Base-by-base conservation (phyloP, 2,113 vertebrate species). In the Peucedramus taeniatus region DNA sequence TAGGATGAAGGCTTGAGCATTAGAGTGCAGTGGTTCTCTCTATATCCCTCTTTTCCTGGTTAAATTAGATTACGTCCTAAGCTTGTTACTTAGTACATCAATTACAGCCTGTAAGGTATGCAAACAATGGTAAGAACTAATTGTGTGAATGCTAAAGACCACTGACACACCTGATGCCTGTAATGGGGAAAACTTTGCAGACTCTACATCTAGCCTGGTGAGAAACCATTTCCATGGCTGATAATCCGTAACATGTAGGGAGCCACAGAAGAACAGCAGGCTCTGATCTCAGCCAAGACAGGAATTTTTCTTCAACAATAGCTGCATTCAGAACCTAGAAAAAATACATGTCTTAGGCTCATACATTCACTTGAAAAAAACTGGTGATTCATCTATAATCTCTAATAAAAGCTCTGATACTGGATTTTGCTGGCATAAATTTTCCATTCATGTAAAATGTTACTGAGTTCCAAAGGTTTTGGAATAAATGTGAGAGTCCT, bases 261-360 rank as follows among this genome's bases (percentile, higher is more conserved):
- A 99, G 95, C 98, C 98, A 99, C 30, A 98, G 97, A 69, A 99
- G 97, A 95, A 98, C 85, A 40, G 54, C 91, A 18, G 99, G 98
- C 59, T 99, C 98, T 0, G 96, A 98, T 87, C 95, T 97, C 50
- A 98, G 91, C 98, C 99, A 99, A 54, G 97, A 97, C 7, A 98
- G n/a, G 83, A 99, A 98, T 66, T 98, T 98, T 92, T 98, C 98
- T 88, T 97, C 91, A 30, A 80, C 95, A 47, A 97, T 91, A 23
- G 86, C 83, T 51, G 91, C 89, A 87, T 87, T 96, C 83, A 97
- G 56, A 81, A 98, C 97, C 98, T 98, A 94, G 61, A 96, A 96
- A 87, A 71, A 97, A 92, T 8, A 42, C 11, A 33, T 6, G 5
- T 23, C 56, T 88, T 22, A 76, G 35, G 8, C 56, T 68, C 30